Conservation (phyloP, 2,888 invertebrate species). For the Acrocera orbiculus region DNA sequence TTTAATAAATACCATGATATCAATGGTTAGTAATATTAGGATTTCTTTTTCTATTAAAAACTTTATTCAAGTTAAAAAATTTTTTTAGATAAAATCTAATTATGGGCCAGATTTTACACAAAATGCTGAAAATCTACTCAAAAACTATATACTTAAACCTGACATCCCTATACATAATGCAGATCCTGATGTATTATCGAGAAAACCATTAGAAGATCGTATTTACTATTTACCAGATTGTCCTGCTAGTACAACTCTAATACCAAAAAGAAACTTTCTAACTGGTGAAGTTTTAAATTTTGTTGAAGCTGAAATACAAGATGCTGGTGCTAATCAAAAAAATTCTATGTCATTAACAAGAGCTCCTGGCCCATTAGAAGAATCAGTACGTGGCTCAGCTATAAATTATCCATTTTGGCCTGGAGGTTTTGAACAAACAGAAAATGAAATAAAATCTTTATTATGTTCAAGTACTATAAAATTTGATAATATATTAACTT, state of each 20-base stretch:
- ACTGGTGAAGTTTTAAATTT: constrained; percentile 60
- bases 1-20: too few species aligned
- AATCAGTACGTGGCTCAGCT: constrained; percentile 55
- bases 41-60: too few species aligned
- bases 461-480: too few species aligned
- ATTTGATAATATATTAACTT: constrained; percentile 30
- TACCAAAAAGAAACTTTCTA: constrained; percentile 43
- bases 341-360: constrained; percentile 67
- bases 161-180: constrained; percentile 27
- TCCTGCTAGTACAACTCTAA: constrained; percentile 23
- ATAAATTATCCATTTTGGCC: constrained; percentile 79
- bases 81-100: too few species aligned
- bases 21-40: too few species aligned
- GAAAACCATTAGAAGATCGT: constrained; percentile 13
- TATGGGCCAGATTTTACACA: constrained; percentile 50
- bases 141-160: constrained; percentile 24
- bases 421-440: constrained; percentile 53
- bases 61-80: too few species aligned
- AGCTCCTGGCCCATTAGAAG: constrained; percentile 52
- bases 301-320: constrained; percentile 38
- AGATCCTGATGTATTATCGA: constrained; percentile 21
- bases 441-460: constrained; percentile 12
- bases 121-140: constrained; percentile 12
- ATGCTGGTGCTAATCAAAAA: constrained; percentile 44
- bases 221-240: constrained; percentile 11